Conservation (phyloP, 2,113 vertebrate species). For the Entomyzon cyanotis region DNA sequence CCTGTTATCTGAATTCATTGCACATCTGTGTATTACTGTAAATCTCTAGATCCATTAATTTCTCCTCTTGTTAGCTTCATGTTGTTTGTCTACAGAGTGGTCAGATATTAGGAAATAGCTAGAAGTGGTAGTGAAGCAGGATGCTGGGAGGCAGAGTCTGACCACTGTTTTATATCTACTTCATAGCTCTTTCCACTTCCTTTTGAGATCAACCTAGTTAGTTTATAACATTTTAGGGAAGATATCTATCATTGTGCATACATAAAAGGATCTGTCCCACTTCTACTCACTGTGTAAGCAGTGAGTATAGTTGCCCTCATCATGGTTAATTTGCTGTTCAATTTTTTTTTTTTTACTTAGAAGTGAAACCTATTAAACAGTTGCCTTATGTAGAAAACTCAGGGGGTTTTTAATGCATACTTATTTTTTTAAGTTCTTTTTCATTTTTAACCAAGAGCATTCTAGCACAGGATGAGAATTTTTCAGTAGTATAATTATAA, state of each 20-base stretch:
- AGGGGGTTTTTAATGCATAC: rapidly evolving
- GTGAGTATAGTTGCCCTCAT: neutral
- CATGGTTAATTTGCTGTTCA: neutral
- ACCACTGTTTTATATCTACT: neutral
- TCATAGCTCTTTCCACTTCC: neutral
- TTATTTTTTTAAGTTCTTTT: neutral
- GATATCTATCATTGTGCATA: neutral
- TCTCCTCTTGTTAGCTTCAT: neutral
- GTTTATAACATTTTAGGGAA: neutral
- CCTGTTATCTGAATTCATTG: constrained; percentile 6
- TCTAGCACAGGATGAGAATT: neutral
- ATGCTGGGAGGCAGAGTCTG: neutral
- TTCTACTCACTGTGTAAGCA: neutral
- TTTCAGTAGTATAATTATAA: neutral
- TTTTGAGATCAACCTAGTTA: neutral
- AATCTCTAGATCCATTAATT: neutral
- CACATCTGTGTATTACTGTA: neutral
- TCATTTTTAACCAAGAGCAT: neutral
- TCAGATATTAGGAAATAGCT: neutral
- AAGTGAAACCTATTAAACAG: neutral
- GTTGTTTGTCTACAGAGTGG: neutral
- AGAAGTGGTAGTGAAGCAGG: neutral
- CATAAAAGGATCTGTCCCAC: neutral
- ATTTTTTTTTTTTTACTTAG: neutral
- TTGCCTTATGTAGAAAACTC: neutral